A percentile compares a stretch with the other conserved stretches of the same genome.
Conservation (phyloP, 2,797 vertebrate genomes). For the Heteromormyrus szaboi region DNA sequence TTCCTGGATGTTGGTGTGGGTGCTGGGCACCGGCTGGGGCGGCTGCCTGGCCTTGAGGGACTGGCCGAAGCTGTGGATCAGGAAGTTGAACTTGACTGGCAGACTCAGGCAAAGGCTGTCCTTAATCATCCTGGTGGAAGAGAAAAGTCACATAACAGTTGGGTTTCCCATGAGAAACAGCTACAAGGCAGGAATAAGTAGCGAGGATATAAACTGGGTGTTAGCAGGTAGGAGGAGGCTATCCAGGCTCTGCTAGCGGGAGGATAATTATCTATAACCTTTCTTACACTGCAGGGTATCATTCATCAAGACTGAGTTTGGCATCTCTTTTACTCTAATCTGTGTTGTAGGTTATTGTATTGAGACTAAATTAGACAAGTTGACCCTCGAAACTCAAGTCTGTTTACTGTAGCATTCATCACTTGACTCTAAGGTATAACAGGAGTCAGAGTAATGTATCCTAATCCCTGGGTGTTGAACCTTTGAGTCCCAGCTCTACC, state of each 20-base stretch:
- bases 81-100: conserved; percentile 76
- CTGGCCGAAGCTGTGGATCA: conserved; percentile 71
- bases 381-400: not conserved
- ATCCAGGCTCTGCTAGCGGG: not conserved
- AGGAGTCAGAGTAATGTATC: not conserved
- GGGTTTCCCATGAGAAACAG: not conserved
- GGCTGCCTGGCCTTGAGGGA: conserved; percentile 36
- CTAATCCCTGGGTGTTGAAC: not conserved
- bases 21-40: conserved; percentile 21
- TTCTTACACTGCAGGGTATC: not conserved
- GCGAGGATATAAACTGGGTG: not conserved
- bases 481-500: not conserved
- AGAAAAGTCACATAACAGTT: not conserved
- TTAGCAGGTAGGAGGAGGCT: not conserved
- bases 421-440: not conserved
- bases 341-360: not conserved
- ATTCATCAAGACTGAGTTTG: not conserved
- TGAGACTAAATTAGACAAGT: not conserved
- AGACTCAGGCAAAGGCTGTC: conserved; percentile 72
- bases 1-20: conserved; percentile 58
- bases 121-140: conserved; percentile 72
- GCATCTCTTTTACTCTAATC: not conserved
- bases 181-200: not conserved
- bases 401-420: not conserved
- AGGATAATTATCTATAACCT: not conserved